phyloP scores from a whole-genome alignment of 2,797 vertebrate species.

The Pipistrellus kuhlii region DNA sequence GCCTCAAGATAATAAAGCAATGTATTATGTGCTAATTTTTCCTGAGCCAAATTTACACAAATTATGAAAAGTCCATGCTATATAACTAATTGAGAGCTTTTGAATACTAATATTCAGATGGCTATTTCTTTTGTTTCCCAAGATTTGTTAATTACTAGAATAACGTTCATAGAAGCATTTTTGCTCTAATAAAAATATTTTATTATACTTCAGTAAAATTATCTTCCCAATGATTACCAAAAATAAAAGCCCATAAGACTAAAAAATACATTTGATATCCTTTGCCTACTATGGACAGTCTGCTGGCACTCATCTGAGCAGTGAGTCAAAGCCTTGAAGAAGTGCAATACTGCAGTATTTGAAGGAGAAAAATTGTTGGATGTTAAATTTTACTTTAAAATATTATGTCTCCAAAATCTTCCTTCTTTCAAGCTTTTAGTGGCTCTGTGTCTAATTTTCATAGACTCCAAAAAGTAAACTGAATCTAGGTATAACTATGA shows the following conservation, averaged over 20 bases:
- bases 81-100: neutral
- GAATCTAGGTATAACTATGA: conserved; percentile 24
- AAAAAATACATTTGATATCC: neutral
- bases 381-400: conserved; percentile 42
- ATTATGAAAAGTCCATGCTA: neutral
- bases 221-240: conserved; percentile 20
- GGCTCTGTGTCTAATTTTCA: conserved; percentile 10
- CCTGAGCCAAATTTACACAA: conserved; percentile 29
- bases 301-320: neutral
- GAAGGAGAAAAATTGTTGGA: neutral
- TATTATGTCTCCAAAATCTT: neutral
- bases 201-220: conserved; percentile 26
- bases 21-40: conserved; percentile 10
- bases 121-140: conserved; percentile 28
- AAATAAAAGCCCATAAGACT: conserved; percentile 23
- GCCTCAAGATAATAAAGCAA: conserved; percentile 39
- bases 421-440: conserved; percentile 20
- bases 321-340: neutral
- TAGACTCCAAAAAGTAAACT: conserved; percentile 19
- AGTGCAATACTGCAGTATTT: neutral
- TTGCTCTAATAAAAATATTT: conserved; percentile 49
- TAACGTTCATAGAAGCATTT: conserved; percentile 12
- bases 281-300: neutral
- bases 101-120: conserved; percentile 2
- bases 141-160: conserved; percentile 1